Conservation (phyloP, 2,888 invertebrate species). For the Notocelia uddmanniana region DNA sequence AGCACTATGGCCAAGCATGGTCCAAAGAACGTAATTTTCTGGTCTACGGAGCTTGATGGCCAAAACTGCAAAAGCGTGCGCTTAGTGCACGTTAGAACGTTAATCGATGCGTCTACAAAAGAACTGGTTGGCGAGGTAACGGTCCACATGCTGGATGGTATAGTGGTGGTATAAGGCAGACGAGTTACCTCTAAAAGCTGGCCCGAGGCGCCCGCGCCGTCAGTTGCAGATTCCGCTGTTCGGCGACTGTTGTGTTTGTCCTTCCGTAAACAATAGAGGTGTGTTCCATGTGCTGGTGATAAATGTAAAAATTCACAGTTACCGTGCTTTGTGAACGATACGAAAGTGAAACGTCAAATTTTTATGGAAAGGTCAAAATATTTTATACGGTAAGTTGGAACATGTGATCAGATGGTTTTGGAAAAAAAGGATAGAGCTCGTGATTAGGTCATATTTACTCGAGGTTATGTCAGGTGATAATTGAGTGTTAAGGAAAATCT, state of each 20-base stretch:
- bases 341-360: constrained; percentile 24
- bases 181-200: constrained; percentile 47
- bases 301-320: constrained; percentile 8
- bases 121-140: constrained; percentile 42
- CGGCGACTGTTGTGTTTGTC: constrained; percentile 21
- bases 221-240: constrained; percentile 45
- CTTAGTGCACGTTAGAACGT: constrained; percentile 7
- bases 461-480: background rate
- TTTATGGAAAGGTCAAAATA: constrained; percentile 15
- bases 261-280: constrained; percentile 28
- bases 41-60: constrained; percentile 15
- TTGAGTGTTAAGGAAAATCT: constrained; percentile 12
- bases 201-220: constrained; percentile 45
- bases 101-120: constrained; percentile 27
- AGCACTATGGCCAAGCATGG: constrained; percentile 4
- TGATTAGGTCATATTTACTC: constrained; percentile 8
- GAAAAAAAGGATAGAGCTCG: background rate
- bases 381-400: constrained; percentile 18
- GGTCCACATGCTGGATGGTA: constrained; percentile 31
- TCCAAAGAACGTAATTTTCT: constrained; percentile 25
- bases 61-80: constrained; percentile 3
- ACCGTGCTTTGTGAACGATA: constrained; percentile 2
- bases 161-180: constrained; percentile 36
- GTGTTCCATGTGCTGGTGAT: constrained; percentile 8
- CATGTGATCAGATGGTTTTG: background rate